Percentiles rank a stretch among this genome's conserved stretches.
Conservation (phyloP, 2,113 vertebrate genomes). For the Toxotes chatareus region DNA sequence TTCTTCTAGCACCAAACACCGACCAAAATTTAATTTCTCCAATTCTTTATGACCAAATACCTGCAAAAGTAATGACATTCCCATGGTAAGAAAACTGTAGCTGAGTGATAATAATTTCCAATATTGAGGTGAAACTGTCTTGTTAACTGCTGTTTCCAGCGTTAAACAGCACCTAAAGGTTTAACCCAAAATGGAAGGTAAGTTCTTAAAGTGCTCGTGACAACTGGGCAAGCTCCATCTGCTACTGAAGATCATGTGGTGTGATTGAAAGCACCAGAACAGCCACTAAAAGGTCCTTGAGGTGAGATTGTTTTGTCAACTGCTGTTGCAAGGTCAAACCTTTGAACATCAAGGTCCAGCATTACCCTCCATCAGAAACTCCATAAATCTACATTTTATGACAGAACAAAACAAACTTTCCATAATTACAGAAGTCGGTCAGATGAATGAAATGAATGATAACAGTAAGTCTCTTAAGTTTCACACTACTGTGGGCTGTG, state of each 20-base stretch:
- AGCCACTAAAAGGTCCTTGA: background rate
- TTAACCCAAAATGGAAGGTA: background rate
- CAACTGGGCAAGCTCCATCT: background rate
- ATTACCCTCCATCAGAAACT: background rate
- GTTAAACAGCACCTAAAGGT: background rate
- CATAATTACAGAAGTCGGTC: constrained; percentile 42
- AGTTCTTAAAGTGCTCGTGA: background rate
- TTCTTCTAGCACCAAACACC: background rate
- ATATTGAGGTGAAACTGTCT: background rate
- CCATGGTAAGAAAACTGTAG: background rate
- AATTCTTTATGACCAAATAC: too few species aligned
- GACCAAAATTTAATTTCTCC: too few species aligned
- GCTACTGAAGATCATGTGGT: background rate
- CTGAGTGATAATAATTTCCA: background rate
- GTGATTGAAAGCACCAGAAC: background rate
- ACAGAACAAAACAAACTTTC: constrained; percentile 34
- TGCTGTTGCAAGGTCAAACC: background rate
- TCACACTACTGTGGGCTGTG: constrained; percentile 43
- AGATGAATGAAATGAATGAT: constrained; percentile 34
- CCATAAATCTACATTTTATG: constrained; percentile 4
- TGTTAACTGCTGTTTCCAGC: background rate
- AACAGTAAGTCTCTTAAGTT: constrained; percentile 45
- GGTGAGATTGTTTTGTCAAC: background rate
- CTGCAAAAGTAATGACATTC: too few species aligned
- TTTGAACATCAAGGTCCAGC: background rate